Conservation (phyloP, 2,113 vertebrate genomes). For the Chrysochloris asiatica region DNA sequence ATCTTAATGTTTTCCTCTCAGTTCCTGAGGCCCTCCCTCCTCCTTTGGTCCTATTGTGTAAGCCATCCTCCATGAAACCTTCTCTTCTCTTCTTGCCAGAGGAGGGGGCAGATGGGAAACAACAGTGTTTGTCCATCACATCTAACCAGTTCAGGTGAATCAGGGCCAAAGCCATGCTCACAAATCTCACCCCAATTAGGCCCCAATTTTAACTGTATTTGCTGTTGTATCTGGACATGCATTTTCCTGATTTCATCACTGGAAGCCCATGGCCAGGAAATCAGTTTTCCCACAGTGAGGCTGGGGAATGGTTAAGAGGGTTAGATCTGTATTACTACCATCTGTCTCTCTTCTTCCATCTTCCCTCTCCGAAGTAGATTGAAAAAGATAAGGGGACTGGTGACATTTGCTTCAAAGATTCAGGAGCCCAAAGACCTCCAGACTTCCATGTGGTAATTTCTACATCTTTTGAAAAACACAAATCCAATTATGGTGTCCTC, state of each 20-base stretch:
- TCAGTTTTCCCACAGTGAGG: neutral
- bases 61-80: neutral
- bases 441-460: neutral
- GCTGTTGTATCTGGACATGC: accelerated
- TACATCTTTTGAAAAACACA: neutral
- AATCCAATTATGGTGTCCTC: neutral
- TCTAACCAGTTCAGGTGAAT: neutral
- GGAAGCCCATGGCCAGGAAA: neutral
- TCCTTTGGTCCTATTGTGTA: neutral
- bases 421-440: neutral
- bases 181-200: neutral
- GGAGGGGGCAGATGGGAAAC: neutral
- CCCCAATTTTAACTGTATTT: neutral
- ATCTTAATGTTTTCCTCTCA: neutral
- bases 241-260: neutral
- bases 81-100: neutral
- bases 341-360: neutral
- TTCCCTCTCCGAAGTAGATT: neutral
- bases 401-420: neutral
- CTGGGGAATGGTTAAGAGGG: neutral
- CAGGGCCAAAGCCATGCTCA: accelerated
- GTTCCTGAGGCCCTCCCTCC: neutral
- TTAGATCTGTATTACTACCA: accelerated
- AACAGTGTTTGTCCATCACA: neutral
- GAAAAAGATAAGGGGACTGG: neutral